These are phyloP conservation scores for Scomber colias DNA, from an alignment of 2,113 vertebrate genomes.

Conservation along the genomic window DNA sequence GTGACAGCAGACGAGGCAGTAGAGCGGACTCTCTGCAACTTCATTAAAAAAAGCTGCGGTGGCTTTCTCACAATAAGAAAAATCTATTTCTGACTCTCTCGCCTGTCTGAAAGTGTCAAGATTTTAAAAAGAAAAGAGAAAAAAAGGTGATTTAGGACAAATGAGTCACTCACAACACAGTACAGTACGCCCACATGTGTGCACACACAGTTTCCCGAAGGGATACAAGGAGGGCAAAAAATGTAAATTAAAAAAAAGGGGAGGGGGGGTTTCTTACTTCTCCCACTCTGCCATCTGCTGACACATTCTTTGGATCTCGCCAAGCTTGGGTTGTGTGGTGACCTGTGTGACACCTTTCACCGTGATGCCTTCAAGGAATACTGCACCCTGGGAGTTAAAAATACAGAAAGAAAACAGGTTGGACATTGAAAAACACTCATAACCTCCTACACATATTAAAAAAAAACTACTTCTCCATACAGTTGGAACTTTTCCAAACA, in stretches of 20 bases:
- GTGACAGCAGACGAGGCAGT: conserved; percentile 18
- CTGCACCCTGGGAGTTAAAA: conserved; percentile 86
- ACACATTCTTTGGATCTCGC: conserved; percentile 92
- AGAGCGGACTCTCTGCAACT: conserved; percentile 15
- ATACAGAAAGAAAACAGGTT: conserved; percentile 46
- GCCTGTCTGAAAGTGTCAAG: conserved; percentile 49
- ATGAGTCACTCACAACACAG: conserved; percentile 62
- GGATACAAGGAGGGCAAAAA: conserved; percentile 19
- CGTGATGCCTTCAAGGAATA: conserved; percentile 94
- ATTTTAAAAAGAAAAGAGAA: conserved; percentile 6
- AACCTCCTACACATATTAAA: conserved; percentile 52
- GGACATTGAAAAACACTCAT: conserved; percentile 39
- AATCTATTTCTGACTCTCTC: conserved; percentile 60
- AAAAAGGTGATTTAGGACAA: conserved; percentile 28
- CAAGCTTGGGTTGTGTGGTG: conserved; percentile 93
- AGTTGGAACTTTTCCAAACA: conserved; percentile 33
- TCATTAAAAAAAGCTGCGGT: conserved; percentile 41
- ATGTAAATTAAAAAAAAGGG: neutral
- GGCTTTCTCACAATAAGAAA: conserved; percentile 29
- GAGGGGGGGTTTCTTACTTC: conserved; percentile 84
- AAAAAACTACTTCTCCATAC: conserved; percentile 1
- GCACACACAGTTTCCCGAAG: conserved; percentile 41
- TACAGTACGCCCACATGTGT: conserved; percentile 42
- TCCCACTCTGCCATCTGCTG: conserved; percentile 96
- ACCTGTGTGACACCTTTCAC: conserved; percentile 95